Evolutionary conservation across 2,888 invertebrate species (phyloP).

Genomic region (Camponotus fellah): DNA sequence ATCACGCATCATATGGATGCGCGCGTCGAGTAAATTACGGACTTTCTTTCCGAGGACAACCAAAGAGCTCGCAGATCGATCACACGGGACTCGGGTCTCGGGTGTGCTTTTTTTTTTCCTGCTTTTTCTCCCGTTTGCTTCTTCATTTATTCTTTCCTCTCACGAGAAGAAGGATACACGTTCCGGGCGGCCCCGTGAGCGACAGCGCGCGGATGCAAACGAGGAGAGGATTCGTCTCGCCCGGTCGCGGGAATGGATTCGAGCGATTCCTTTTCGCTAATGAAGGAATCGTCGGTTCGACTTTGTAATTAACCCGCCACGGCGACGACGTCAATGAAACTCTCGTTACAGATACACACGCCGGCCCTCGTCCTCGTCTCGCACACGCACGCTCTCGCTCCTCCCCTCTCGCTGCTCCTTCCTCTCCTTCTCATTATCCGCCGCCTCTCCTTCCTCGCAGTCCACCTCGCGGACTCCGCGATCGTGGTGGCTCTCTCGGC

Average conservation of each 20-base stretch:
- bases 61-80: slow-evolving; percentile 51
- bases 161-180: slow-evolving; percentile 40
- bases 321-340: slow-evolving; percentile 78
- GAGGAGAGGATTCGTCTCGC: slow-evolving; percentile 71
- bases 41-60: slow-evolving; percentile 54
- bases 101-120: slow-evolving; percentile 23
- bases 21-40: slow-evolving; percentile 39
- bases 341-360: slow-evolving; percentile 75
- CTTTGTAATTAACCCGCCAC: slow-evolving; percentile 81
- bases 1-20: slow-evolving; percentile 35
- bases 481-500: slow-evolving; percentile 75
- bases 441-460: not conserved
- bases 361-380: slow-evolving; percentile 40
- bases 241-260: slow-evolving; percentile 61
- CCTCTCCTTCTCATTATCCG: slow-evolving; percentile 16
- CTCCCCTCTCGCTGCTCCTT: not conserved
- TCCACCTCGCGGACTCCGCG: slow-evolving; percentile 62
- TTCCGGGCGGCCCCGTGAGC: slow-evolving; percentile 43
- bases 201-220: slow-evolving; percentile 69
- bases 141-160: slow-evolving; percentile 25
- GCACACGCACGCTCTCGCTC: not conserved
- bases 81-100: slow-evolving; percentile 60
- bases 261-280: slow-evolving; percentile 78
- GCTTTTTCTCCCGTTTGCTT: not conserved
- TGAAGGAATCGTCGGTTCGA: slow-evolving; percentile 82